phyloP scores from a whole-genome alignment of 2,797 vertebrate genomes.

The Botia almorhae region DNA sequence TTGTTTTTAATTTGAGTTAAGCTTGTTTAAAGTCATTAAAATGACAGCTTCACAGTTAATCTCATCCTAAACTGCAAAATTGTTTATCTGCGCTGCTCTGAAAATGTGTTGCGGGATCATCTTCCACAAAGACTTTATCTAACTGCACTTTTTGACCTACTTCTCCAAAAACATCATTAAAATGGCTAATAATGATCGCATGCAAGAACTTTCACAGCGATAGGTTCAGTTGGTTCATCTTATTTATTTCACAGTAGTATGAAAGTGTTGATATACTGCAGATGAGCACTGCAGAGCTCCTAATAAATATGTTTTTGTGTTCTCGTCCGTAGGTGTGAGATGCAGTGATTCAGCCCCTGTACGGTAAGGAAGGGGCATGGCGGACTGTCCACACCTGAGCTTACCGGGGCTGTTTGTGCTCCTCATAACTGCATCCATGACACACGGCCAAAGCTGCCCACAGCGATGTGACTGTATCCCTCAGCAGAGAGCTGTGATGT shows the following conservation, averaged over 20 bases:
- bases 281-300: not conserved
- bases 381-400: slow-evolving; percentile 73
- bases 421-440: slow-evolving; percentile 71
- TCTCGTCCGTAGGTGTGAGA: slow-evolving; percentile 73
- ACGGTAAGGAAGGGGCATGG: slow-evolving; percentile 77
- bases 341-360: slow-evolving; percentile 76
- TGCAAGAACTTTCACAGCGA: not conserved
- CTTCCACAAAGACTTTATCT: not conserved
- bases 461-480: slow-evolving; percentile 89
- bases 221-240: not conserved
- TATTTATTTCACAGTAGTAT: not conserved
- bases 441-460: slow-evolving; percentile 83
- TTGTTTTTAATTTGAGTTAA: not conserved
- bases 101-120: not conserved
- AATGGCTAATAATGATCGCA: not conserved
- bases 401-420: slow-evolving; percentile 74
- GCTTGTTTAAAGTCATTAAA: not conserved
- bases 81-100: not conserved
- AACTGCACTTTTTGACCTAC: not conserved
- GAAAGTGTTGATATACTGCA: not conserved
- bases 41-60: not conserved
- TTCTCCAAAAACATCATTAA: slow-evolving; percentile 6
- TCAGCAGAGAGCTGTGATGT: slow-evolving; percentile 83
- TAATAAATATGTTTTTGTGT: slow-evolving; percentile 6
- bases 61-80: not conserved